These are phyloP conservation scores for Harpegnathos saltator DNA, from an alignment of 1,140 invertebrate genomes.

Conservation along the genomic window DNA sequence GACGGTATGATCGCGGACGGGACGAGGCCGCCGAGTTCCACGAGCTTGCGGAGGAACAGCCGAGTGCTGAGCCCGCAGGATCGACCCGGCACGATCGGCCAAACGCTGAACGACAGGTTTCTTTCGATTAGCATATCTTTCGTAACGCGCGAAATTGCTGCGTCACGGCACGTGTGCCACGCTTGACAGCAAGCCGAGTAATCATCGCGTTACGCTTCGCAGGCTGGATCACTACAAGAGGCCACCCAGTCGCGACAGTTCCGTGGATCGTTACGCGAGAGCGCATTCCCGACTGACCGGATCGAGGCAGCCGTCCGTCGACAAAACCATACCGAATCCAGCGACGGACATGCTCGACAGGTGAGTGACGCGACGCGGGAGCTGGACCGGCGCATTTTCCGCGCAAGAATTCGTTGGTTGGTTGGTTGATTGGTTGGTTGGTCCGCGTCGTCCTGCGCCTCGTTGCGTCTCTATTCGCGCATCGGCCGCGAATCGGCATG, in stretches of 20 bases:
- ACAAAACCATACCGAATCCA: slow-evolving; percentile 86
- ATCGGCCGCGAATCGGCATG: too few relatives aligned
- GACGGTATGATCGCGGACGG: slow-evolving; percentile 73
- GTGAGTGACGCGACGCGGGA: slow-evolving; percentile 75
- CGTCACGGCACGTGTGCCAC: not conserved
- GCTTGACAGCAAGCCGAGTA: not conserved
- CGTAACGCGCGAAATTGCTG: not conserved
- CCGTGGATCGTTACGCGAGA: slow-evolving; percentile 92
- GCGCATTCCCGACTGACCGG: slow-evolving; percentile 86
- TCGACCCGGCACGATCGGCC: slow-evolving; percentile 81
- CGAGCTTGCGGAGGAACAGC: slow-evolving; percentile 84
- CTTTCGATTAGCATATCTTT: not conserved
- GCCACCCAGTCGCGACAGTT: slow-evolving; percentile 94
- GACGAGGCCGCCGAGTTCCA: slow-evolving; percentile 76
- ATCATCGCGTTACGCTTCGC: slow-evolving; percentile 50
- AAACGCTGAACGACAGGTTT: slow-evolving; percentile 84
- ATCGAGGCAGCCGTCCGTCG: slow-evolving; percentile 92
- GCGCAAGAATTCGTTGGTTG: not conserved
- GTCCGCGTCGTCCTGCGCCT: too few relatives aligned
- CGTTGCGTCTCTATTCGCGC: too few relatives aligned
- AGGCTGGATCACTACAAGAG: slow-evolving; percentile 97
- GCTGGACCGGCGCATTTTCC: not conserved
- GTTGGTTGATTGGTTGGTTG: too few relatives aligned
- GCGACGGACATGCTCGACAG: slow-evolving; percentile 84
- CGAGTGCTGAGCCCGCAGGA: slow-evolving; percentile 82